Evolutionary conservation across 2,797 vertebrate genomes (phyloP).

Genomic region (Platyrinchus mystaceus): DNA sequence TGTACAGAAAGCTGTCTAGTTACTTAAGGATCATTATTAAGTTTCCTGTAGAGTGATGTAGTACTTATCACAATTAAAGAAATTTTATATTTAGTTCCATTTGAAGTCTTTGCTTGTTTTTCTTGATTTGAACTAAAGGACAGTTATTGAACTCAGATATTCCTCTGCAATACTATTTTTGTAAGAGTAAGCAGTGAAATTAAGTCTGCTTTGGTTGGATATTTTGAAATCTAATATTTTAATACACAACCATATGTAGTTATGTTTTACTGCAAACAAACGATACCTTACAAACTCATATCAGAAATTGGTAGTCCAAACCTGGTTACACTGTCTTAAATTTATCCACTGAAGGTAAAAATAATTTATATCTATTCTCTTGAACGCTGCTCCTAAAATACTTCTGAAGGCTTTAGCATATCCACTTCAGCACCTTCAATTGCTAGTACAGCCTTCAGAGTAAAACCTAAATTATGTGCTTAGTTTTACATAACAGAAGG

Average conservation of each 20-base stretch:
- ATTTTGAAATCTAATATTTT: background rate
- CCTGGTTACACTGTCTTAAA: background rate
- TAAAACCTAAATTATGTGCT: background rate
- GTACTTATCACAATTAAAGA: background rate
- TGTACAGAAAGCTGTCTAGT: background rate
- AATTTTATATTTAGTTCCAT: background rate
- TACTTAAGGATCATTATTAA: background rate
- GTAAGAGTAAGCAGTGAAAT: background rate
- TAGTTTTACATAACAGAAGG: background rate
- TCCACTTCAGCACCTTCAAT: background rate
- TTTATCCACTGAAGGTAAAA: background rate
- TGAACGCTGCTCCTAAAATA: background rate
- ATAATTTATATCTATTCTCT: background rate
- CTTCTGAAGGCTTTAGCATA: background rate
- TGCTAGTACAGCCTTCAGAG: background rate
- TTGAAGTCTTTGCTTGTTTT: background rate
- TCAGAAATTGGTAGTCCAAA: background rate
- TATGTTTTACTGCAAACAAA: background rate
- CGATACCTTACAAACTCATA: background rate
- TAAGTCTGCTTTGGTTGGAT: background rate
- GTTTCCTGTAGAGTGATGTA: background rate
- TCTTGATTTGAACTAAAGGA: background rate
- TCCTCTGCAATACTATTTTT: background rate
- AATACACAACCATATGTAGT: fast-evolving
- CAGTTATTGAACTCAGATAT: background rate